Base-by-base conservation (phyloP, 2,888 invertebrate genomes). In the Xestobium rufovillosum region DNA sequence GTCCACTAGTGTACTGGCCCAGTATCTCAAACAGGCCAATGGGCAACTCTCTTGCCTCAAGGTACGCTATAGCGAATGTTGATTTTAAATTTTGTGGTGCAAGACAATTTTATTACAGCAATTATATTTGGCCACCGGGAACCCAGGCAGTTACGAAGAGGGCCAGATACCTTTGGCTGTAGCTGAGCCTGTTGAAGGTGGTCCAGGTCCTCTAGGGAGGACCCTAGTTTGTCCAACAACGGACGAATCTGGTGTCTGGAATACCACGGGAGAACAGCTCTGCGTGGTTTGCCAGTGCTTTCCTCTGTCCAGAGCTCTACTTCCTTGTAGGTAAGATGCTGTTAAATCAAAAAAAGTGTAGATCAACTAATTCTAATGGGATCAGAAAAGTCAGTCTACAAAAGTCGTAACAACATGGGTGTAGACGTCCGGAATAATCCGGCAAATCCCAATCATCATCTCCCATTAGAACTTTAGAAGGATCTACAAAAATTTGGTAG, bases 241-340 rank as follows among this genome's bases (percentile, higher is more conserved):
- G 30, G 71, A 71, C 26, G 70, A 69, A 38, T 50, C 60, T 2
- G 23, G 23, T 19, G 58, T 73, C 26, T 72, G 73, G 70, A 72
- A 72, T 49, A 65, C 66, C 10, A 67, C 70, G 2, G 73, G 73
- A 3, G 76, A 78, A 49, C 77, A 78, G 50, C 61, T 78, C 3
- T 89, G 89, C 67, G 83, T 87, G 44, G 88, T 89, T 51, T 90
- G 90, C 67, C 84, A 87, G 54, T 76, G 76, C 52, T 79, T 75
- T 55, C 82, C 82, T 12, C 70, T 88, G 34, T 83, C 84, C 1
- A 72, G 86, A 46, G 89, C 86, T 23, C 67, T 90, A 37, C 69
- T 90, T 54, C 89, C 89, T 1, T 90, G 89, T 69, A 70, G 65
- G 65, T 64, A 52, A 44, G 35, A 38, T 14, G n/a, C n/a, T n/a